A percentile compares a stretch with the other conserved stretches of the same genome.
These are phyloP conservation scores for Tor tambroides DNA, from an alignment of 2,113 vertebrate species.

Conservation along the genomic window DNA sequence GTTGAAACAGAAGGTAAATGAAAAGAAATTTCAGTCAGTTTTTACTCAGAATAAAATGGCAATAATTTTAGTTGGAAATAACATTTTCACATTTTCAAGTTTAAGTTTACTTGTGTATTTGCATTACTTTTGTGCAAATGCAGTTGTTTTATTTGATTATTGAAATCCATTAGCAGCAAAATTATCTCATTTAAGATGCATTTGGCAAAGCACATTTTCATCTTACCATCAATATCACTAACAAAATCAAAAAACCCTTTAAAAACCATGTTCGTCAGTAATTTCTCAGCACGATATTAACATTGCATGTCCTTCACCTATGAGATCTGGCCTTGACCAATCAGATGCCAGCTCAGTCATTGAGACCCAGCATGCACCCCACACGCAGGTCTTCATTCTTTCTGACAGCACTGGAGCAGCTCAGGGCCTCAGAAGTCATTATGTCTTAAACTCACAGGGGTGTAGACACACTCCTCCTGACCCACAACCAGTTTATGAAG, in stretches of 20 bases:
- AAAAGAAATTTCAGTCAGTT: not conserved
- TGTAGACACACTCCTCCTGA: not conserved
- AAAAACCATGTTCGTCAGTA: not conserved
- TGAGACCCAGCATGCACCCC: not conserved
- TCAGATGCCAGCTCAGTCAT: not conserved
- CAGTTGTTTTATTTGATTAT: not conserved
- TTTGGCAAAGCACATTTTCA: not conserved
- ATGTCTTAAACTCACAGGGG: conserved; percentile 21
- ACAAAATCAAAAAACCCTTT: not conserved
- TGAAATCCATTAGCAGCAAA: too few species aligned
- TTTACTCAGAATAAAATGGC: not conserved
- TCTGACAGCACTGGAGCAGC: conserved; percentile 26
- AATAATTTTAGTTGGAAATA: not conserved
- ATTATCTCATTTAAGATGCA: not conserved
- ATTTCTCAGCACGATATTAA: not conserved
- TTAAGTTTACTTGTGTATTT: too few species aligned
- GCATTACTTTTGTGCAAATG: not conserved
- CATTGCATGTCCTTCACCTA: not conserved
- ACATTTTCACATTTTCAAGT: not conserved
- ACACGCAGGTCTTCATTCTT: conserved; percentile 3
- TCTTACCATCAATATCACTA: not conserved
- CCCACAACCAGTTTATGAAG: conserved; percentile 14
- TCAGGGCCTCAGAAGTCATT: conserved; percentile 22
- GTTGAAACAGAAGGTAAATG: not conserved
- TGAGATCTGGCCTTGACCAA: not conserved